A percentile compares a stretch with the other conserved stretches of the same genome.
phyloP scores from a whole-genome alignment of 2,888 invertebrate genomes.

The Agrilus mali region DNA sequence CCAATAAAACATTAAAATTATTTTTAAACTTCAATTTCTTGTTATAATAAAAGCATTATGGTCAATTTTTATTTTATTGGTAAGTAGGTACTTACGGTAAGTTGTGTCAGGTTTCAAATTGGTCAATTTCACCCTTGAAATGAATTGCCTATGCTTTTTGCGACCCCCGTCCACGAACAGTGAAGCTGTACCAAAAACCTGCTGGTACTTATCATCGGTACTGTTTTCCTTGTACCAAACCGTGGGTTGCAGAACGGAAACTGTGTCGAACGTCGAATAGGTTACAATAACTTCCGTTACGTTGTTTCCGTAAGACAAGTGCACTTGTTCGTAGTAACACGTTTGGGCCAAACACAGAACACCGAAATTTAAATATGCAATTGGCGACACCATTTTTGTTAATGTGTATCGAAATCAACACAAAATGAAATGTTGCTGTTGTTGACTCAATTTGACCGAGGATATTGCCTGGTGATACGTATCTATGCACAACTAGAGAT shows the following conservation, averaged over 20 bases:
- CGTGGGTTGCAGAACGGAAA: conserved; percentile 45
- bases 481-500: no score
- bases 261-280: conserved; percentile 65
- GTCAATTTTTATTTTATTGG: no score
- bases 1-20: no score
- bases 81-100: conserved; percentile 51
- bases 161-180: conserved; percentile 66
- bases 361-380: no score
- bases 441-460: no score
- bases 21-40: no score
- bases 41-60: no score
- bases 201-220: conserved; percentile 40
- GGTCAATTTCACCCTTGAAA: conserved; percentile 58
- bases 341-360: conserved; percentile 2
- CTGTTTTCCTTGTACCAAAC: conserved; percentile 46
- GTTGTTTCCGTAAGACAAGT: conserved; percentile 52
- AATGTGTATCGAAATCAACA: no score
- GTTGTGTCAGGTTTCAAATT: conserved; percentile 47
- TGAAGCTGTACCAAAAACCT: conserved; percentile 42
- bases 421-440: no score
- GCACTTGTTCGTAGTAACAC: conserved; percentile 47
- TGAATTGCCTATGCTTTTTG: conserved; percentile 51
- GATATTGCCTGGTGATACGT: no score
- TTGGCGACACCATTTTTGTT: no score
- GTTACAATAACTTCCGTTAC: conserved; percentile 62